Percentiles rank a stretch among this genome's conserved stretches.
These are phyloP conservation scores for Cartodere bifasciata DNA, from an alignment of 2,888 invertebrate species.

Conservation along the genomic window DNA sequence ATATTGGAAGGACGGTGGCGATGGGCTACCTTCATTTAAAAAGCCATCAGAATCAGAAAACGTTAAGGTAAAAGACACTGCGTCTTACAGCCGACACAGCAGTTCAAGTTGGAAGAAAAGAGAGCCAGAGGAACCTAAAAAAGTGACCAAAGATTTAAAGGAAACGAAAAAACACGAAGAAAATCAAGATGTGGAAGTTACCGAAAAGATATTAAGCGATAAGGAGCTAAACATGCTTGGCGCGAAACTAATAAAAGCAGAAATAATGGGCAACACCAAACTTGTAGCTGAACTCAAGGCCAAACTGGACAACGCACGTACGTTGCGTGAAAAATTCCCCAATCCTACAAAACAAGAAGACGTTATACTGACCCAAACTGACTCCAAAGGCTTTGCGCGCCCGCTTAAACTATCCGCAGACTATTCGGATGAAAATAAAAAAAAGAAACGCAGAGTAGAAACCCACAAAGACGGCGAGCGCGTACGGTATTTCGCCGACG, in stretches of 20 bases:
- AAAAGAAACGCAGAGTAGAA: constrained; percentile 44
- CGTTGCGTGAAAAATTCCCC: constrained; percentile 25
- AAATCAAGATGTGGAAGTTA: constrained; percentile 10
- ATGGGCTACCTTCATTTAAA: constrained; percentile 56
- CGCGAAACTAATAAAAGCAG: constrained; percentile 86
- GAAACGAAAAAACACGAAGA: constrained; percentile 8
- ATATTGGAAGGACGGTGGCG: constrained; percentile 83
- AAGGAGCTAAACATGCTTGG: constrained; percentile 83
- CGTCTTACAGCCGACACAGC: neutral
- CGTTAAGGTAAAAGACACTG: too few relatives aligned
- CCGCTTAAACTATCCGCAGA: constrained; percentile 41
- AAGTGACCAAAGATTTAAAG: constrained; percentile 3
- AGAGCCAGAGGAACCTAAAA: constrained; percentile 1
- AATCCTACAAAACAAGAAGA: constrained; percentile 33
- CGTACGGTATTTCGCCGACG: constrained; percentile 76
- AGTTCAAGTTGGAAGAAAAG: neutral
- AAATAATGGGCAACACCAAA: constrained; percentile 74
- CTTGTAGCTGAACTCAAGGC: constrained; percentile 56
- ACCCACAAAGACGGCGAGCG: constrained; percentile 65
- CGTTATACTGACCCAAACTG: constrained; percentile 56
- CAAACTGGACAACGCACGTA: constrained; percentile 60
- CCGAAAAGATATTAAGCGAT: constrained; percentile 43
- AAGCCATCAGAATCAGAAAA: constrained; percentile 38
- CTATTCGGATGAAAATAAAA: constrained; percentile 37
- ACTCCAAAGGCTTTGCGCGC: constrained; percentile 51